These are phyloP conservation scores for Arothron firmamentum DNA, from an alignment of 2,113 vertebrate genomes.

Conservation along the genomic window DNA sequence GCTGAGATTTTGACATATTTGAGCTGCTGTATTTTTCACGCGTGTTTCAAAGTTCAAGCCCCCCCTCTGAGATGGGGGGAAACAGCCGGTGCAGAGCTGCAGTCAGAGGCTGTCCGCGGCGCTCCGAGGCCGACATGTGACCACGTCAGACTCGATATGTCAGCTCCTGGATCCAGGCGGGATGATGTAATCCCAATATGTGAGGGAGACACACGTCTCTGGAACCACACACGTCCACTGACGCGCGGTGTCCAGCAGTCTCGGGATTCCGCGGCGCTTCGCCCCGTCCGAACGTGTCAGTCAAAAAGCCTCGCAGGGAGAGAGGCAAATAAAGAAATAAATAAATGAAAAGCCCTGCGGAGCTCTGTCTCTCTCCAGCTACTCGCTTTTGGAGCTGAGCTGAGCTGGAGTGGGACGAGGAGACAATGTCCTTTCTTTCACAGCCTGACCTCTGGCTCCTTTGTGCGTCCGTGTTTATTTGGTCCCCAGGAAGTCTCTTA, in stretches of 20 bases:
- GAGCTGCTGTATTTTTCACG: not conserved
- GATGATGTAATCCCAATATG: slow-evolving; percentile 52
- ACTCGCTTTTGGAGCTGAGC: slow-evolving; percentile 36
- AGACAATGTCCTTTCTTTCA: slow-evolving; percentile 27
- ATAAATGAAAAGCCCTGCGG: slow-evolving; percentile 5
- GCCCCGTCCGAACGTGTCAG: slow-evolving; percentile 23
- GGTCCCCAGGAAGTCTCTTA: slow-evolving; percentile 2
- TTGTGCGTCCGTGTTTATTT: slow-evolving; percentile 21
- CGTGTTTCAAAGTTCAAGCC: not conserved
- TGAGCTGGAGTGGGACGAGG: slow-evolving; percentile 32
- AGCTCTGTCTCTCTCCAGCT: not conserved
- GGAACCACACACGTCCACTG: slow-evolving; percentile 22
- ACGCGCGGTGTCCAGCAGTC: slow-evolving; percentile 20
- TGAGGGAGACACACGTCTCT: slow-evolving; percentile 54
- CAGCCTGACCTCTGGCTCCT: slow-evolving; percentile 48
- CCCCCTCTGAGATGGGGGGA: not conserved
- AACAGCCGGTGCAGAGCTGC: slow-evolving; percentile 23
- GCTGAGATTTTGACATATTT: not conserved
- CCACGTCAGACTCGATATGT: slow-evolving; percentile 53
- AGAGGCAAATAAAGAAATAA: not conserved
- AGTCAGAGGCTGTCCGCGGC: slow-evolving; percentile 17
- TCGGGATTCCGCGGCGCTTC: not conserved
- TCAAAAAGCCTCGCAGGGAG: slow-evolving; percentile 27
- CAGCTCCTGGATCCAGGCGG: slow-evolving; percentile 34
- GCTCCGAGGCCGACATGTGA: slow-evolving; percentile 40